These are phyloP conservation scores for Tenthredo livida DNA, from an alignment of 2,888 invertebrate genomes.

Conservation along the genomic window DNA sequence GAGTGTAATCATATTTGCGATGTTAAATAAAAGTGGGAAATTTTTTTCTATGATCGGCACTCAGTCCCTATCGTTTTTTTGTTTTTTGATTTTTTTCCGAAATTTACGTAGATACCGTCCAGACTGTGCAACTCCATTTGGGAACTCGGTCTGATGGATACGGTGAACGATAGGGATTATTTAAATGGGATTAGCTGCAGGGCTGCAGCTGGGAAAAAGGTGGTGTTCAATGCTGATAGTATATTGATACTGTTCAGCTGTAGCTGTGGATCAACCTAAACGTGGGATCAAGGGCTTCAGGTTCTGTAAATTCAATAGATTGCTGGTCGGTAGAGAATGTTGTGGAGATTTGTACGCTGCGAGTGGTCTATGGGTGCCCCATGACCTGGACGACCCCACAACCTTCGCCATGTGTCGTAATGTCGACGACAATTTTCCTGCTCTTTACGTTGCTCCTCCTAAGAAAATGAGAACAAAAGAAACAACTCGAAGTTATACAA, in stretches of 20 bases:
- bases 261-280: background rate
- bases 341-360: constrained; percentile 74
- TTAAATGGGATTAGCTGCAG: background rate
- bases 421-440: constrained; percentile 85
- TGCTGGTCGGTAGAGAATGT: constrained; percentile 73
- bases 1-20: background rate
- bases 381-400: constrained; percentile 91
- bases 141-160: background rate
- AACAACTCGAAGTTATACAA: background rate
- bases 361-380: constrained; percentile 79
- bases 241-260: background rate
- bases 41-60: background rate
- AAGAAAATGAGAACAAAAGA: constrained; percentile 62
- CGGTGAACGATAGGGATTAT: background rate
- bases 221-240: background rate
- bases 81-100: background rate
- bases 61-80: background rate
- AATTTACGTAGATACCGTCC: background rate
- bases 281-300: background rate
- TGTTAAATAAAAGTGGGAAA: background rate
- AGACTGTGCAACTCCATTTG: background rate
- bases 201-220: background rate
- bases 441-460: constrained; percentile 83
- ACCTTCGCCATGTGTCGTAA: constrained; percentile 87
- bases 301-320: constrained; percentile 64